Conservation (phyloP, 2,888 invertebrate species). For the Leptinotarsa peninsularis region DNA sequence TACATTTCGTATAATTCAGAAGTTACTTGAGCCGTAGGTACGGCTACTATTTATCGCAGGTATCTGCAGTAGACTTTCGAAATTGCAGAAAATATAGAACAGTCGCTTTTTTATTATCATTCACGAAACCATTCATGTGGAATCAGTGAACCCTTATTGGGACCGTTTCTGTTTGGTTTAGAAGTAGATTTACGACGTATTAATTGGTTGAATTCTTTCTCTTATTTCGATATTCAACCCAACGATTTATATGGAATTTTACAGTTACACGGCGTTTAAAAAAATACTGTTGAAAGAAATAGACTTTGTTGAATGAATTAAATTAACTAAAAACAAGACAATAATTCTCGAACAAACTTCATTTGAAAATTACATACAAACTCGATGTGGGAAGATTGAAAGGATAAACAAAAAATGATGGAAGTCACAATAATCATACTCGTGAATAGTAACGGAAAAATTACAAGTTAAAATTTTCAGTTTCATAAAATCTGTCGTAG, state of each 20-base stretch:
- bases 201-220: conserved; percentile 47
- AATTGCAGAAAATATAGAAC: conserved; percentile 53
- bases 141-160: conserved; percentile 48
- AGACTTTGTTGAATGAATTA: no score
- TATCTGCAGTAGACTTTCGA: conserved; percentile 52
- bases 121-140: conserved; percentile 47
- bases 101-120: conserved; percentile 52
- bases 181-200: conserved; percentile 49
- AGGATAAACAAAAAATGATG: no score
- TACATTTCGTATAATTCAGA: conserved; percentile 39
- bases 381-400: no score
- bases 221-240: conserved; percentile 31
- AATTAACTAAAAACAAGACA: no score
- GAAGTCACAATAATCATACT: no score
- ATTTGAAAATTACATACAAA: no score
- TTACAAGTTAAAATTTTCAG: no score
- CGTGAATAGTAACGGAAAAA: no score
- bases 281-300: no score
- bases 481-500: no score
- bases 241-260: conserved; percentile 45
- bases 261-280: conserved; percentile 26
- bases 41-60: conserved; percentile 52
- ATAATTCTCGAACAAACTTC: no score
- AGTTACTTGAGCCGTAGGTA: conserved; percentile 47
- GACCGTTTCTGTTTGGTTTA: conserved; percentile 44